phyloP scores from a whole-genome alignment of 2,888 invertebrate genomes.

The Suillia variegata region DNA sequence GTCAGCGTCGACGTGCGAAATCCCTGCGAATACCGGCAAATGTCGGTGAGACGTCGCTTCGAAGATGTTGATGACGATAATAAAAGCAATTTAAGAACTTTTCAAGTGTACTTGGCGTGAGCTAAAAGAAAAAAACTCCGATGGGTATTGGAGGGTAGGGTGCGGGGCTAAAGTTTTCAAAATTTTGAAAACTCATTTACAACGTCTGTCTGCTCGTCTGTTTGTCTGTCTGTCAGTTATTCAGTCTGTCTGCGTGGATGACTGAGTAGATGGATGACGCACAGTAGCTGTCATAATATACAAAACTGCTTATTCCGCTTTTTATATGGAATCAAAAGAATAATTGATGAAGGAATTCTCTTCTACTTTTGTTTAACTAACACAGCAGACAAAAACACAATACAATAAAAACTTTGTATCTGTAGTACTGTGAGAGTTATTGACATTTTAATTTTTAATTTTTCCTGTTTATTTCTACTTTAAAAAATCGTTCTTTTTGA shows the following conservation, averaged over 20 bases:
- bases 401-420: too few relatives aligned
- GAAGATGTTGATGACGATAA: slow-evolving; percentile 26
- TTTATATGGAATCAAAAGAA: too few relatives aligned
- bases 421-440: too few relatives aligned
- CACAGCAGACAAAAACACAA: too few relatives aligned
- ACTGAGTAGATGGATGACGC: background rate
- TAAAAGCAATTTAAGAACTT: slow-evolving; percentile 36
- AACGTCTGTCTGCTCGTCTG: too few relatives aligned
- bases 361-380: too few relatives aligned
- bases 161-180: background rate
- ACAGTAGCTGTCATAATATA: background rate
- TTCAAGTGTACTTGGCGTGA: background rate
- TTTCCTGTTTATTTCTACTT: too few relatives aligned
- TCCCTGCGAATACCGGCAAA: background rate
- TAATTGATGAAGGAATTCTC: too few relatives aligned
- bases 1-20: background rate
- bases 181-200: slow-evolving; percentile 6
- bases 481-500: too few relatives aligned
- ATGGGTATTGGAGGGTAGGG: background rate
- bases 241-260: background rate
- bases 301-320: slow-evolving; percentile 1
- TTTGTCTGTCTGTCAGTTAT: slow-evolving; percentile 1
- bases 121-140: too few relatives aligned
- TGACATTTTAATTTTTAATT: too few relatives aligned
- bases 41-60: too few relatives aligned